These are phyloP conservation scores for Eupeodes luniger DNA, from an alignment of 2,888 invertebrate genomes.

Conservation along the genomic window DNA sequence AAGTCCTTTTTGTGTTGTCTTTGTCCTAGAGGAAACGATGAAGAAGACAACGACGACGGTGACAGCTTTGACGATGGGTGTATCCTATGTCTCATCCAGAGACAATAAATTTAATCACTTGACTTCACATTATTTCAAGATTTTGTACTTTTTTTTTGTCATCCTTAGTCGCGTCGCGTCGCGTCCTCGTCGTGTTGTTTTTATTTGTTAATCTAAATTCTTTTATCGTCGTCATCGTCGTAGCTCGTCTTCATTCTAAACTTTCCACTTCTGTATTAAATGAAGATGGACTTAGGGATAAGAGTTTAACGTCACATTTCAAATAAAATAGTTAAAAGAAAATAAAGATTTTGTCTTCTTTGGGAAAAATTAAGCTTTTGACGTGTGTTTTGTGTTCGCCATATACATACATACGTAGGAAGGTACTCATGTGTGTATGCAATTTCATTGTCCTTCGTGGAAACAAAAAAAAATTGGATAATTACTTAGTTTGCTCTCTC, in stretches of 20 bases:
- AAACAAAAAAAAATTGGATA: conserved; percentile 52
- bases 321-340: conserved; percentile 3
- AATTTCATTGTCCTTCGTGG: neutral
- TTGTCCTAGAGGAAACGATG: neutral
- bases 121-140: conserved; percentile 64
- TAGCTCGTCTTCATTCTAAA: conserved; percentile 26
- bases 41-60: neutral
- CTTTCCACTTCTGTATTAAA: conserved; percentile 19
- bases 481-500: conserved; percentile 57
- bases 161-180: neutral
- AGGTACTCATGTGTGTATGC: neutral
- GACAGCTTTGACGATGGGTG: neutral
- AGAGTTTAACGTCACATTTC: conserved; percentile 22
- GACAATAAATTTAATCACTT: conserved; percentile 65
- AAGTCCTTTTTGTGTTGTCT: conserved; percentile 18
- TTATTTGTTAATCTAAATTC: conserved; percentile 69
- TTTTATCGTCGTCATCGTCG: conserved; percentile 47
- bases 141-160: neutral
- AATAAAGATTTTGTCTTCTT: neutral
- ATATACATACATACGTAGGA: neutral
- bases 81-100: conserved; percentile 30
- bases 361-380: neutral
- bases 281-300: conserved; percentile 15
- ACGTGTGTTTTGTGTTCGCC: neutral
- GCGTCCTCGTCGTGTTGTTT: neutral